phyloP scores from a whole-genome alignment of 2,113 vertebrate species.

The Isichthys henryi region DNA sequence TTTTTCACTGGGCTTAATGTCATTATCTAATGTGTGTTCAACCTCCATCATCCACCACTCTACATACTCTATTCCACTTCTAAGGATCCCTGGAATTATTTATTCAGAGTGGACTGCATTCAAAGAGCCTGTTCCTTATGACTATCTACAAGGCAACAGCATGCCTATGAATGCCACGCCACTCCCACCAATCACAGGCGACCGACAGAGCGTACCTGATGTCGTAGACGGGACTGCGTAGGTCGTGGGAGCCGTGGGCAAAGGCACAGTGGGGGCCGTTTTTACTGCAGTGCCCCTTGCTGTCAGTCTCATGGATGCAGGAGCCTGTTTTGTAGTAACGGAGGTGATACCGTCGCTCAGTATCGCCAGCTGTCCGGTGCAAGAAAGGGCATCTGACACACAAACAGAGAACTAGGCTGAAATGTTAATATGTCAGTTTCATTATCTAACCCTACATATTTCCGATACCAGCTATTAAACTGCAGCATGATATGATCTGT shows the following conservation, averaged over 20 bases:
- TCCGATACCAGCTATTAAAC: neutral
- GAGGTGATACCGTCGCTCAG: conserved; percentile 89
- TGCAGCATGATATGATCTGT: neutral
- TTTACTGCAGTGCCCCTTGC: conserved; percentile 93
- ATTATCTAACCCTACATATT: neutral
- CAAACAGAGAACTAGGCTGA: neutral
- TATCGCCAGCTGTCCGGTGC: conserved; percentile 93
- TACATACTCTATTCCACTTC: neutral
- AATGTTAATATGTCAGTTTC: neutral
- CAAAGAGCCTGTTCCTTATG: neutral
- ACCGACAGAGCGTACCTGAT: conserved; percentile 67
- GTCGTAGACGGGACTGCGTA: conserved; percentile 88
- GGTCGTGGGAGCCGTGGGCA: conserved; percentile 92
- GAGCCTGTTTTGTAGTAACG: conserved; percentile 97
- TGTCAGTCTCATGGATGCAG: conserved; percentile 94
- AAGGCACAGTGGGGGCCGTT: conserved; percentile 95
- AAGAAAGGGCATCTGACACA: conserved; percentile 80
- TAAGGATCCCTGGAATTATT: neutral
- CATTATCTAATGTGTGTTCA: neutral
- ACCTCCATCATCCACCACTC: neutral
- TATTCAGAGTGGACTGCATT: neutral
- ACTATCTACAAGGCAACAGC: neutral
- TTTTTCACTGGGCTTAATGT: neutral
- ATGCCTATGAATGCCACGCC: neutral
- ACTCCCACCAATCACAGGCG: neutral